A percentile compares a stretch with the other conserved stretches of the same genome.
phyloP scores from a whole-genome alignment of 2,113 vertebrate species.

The Cyanoderma ruficeps region DNA sequence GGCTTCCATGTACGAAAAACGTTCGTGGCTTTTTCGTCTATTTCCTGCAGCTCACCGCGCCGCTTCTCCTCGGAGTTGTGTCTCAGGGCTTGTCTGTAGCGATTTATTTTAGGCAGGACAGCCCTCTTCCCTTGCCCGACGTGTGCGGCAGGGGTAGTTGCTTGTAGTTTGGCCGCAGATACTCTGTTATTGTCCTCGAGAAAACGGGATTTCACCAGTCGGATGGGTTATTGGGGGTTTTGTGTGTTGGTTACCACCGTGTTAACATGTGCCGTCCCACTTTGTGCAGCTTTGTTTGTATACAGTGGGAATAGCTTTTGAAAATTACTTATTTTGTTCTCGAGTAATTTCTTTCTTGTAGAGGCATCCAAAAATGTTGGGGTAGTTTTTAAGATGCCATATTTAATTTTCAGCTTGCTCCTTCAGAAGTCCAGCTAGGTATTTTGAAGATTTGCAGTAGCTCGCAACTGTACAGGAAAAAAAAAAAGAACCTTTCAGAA shows the following conservation, averaged over 20 bases:
- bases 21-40: neutral
- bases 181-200: neutral
- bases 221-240: neutral
- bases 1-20: neutral
- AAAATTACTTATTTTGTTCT: neutral
- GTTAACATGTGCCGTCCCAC: neutral
- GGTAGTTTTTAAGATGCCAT: neutral
- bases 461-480: neutral
- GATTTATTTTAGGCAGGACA: neutral
- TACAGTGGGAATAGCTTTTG: neutral
- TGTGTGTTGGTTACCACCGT: neutral
- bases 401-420: neutral
- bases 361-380: neutral
- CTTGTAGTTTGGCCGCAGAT: neutral
- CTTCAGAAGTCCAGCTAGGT: neutral
- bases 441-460: neutral
- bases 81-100: neutral
- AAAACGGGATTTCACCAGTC: neutral
- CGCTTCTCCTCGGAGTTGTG: neutral
- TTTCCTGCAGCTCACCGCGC: neutral
- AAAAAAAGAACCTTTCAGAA: neutral
- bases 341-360: neutral
- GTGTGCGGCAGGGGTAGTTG: neutral
- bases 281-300: neutral
- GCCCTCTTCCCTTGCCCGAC: neutral